Percentiles rank a stretch among this genome's conserved stretches.
phyloP scores from a whole-genome alignment of 1,140 invertebrate genomes.

The Liolophura sinensis region DNA sequence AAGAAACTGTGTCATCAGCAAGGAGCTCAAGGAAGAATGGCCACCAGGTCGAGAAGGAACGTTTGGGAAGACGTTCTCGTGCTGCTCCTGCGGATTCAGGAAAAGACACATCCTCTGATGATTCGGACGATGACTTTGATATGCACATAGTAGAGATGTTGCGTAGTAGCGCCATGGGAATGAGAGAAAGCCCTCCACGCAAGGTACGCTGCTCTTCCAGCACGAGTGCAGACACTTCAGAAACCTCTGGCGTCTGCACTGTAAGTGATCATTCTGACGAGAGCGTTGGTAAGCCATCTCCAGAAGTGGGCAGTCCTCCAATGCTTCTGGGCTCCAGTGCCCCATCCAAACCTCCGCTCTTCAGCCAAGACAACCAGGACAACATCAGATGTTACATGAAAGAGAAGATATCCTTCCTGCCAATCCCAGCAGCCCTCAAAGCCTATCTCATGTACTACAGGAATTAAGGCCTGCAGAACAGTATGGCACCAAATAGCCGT shows the following conservation, averaged over 20 bases:
- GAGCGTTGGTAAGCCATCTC: conserved; percentile 28
- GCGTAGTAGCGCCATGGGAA: too few relatives aligned
- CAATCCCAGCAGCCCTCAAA: conserved; percentile 64
- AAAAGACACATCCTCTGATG: conserved; percentile 4
- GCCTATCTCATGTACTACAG: conserved; percentile 64
- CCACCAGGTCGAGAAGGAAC: too few relatives aligned
- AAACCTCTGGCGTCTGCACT: conserved; percentile 48
- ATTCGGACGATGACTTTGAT: conserved; percentile 13
- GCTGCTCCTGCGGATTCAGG: too few relatives aligned
- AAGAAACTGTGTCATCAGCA: not conserved
- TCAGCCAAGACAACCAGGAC: conserved; percentile 31
- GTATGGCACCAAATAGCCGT: not conserved
- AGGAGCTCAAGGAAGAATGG: too few relatives aligned
- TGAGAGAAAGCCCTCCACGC: not conserved
- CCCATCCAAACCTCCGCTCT: not conserved
- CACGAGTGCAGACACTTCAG: conserved; percentile 47
- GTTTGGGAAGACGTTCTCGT: too few relatives aligned
- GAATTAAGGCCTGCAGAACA: conserved; percentile 51
- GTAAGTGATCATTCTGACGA: conserved; percentile 27
- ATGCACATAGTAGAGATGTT: too few relatives aligned
- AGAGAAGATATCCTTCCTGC: conserved; percentile 62
- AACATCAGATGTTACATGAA: conserved; percentile 58
- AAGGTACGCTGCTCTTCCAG: conserved; percentile 36
- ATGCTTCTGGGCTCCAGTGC: too few relatives aligned
- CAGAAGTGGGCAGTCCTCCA: conserved; percentile 18